These are phyloP conservation scores for Drosophila recens DNA, from an alignment of 2,888 invertebrate species.

Conservation along the genomic window DNA sequence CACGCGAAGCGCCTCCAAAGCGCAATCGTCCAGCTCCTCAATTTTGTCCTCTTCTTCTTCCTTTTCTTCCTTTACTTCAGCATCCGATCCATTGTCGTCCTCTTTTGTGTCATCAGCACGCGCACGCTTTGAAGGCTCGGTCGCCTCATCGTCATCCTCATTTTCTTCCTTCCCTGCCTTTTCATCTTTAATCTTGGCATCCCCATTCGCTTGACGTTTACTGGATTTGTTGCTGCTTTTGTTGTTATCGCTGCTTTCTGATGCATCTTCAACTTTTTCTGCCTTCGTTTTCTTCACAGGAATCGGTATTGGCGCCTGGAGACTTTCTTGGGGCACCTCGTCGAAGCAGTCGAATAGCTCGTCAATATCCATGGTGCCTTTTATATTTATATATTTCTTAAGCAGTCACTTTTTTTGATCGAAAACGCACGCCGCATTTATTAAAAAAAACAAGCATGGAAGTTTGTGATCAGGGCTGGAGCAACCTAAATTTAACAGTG, in stretches of 20 bases:
- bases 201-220: constrained; percentile 31
- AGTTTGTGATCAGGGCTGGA: constrained; percentile 5
- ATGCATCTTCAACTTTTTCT: background rate
- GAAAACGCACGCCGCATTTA: constrained; percentile 16
- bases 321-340: constrained; percentile 64
- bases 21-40: constrained; percentile 84
- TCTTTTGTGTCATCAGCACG: constrained; percentile 33
- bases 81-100: constrained; percentile 26
- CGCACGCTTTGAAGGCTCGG: constrained; percentile 32
- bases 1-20: constrained; percentile 91
- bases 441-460: constrained; percentile 29
- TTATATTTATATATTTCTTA: background rate
- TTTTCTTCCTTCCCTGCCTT: background rate
- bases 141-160: background rate
- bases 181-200: constrained; percentile 17
- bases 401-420: background rate
- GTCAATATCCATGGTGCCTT: constrained; percentile 82
- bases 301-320: constrained; percentile 20
- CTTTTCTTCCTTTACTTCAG: constrained; percentile 19
- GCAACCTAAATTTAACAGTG: too few species aligned
- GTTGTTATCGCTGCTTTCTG: constrained; percentile 14
- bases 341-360: constrained; percentile 85
- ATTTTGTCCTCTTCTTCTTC: constrained; percentile 27
- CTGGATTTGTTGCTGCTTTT: constrained; percentile 28
- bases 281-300: background rate